Base-by-base conservation (phyloP, 2,113 vertebrate species). In the Pangasianodon hypophthalmus region DNA sequence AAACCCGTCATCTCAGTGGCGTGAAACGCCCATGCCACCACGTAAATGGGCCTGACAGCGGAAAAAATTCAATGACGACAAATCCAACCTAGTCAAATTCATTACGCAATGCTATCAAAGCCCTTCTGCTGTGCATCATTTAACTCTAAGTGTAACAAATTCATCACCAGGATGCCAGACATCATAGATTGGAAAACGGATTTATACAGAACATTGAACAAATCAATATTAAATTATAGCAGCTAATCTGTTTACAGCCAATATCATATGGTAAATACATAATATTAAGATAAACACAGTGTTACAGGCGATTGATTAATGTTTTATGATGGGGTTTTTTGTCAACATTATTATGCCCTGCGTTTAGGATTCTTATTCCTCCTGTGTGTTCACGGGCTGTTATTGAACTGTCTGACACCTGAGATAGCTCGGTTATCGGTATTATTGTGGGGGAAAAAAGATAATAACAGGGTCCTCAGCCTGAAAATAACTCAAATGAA, bases 331-430 rank as follows among this genome's bases (percentile, higher is more conserved):
- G n/a, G n/a, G n/a, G 60, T 0, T 29, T 62, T 64, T 8, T 84
- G 82, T 87, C 84, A 91, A 82, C 84, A 91, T 93, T 88, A 81
- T 89, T 90, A 92, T 93, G 89, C 60, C 37, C 90, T 91, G 89
- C 91, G 71, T 48, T 37, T 5, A 41, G 37, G 60, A 84, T 86
- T 82, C 86, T n/a, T 84, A 67, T 90, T 67, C 26, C 29, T 85
- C 86, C 86, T 88, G 93, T 88, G 94, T 94, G 94, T 93, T 93
- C 92, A 88, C 90, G 93, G 46, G 52, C 46, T 52, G 94, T 91
- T 94, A 96, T 95, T 90, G 94, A 96, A 92, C 92, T 8, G 94
- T 94, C 94, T 95, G 92, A 92, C 94, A 93, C 95, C 90, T 92
- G 14, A 73, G 60, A 64, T 86, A 60, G 83, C 69, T 80, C 21